Evolutionary conservation across 2,888 invertebrate genomes (phyloP).

Genomic region (Bimastos eiseni): DNA sequence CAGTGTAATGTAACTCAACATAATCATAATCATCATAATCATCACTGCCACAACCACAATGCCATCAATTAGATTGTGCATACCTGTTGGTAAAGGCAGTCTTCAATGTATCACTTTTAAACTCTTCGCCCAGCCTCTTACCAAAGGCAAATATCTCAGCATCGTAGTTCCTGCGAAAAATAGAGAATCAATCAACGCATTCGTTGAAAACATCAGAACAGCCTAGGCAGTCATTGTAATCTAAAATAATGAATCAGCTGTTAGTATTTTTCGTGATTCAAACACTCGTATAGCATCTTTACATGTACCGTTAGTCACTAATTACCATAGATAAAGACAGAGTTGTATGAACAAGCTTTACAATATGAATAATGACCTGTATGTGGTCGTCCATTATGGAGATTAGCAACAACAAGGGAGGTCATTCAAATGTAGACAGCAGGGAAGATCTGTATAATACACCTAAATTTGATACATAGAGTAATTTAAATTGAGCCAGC

Average conservation of each 20-base stretch:
- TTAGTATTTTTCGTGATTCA: too few relatives aligned
- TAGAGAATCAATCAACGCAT: not conserved
- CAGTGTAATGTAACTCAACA: too few relatives aligned
- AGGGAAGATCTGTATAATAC: too few relatives aligned
- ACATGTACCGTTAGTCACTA: not conserved
- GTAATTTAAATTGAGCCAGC: too few relatives aligned
- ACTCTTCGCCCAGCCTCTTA: slow-evolving; percentile 80
- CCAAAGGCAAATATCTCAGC: slow-evolving; percentile 87
- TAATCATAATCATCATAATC: not conserved
- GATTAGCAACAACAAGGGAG: too few relatives aligned
- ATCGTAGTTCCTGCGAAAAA: slow-evolving; percentile 74
- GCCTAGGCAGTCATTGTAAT: not conserved
- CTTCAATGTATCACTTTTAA: slow-evolving; percentile 72
- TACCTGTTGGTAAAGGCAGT: slow-evolving; percentile 78
- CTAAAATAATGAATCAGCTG: not conserved
- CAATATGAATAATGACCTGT: too few relatives aligned
- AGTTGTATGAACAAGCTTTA: too few relatives aligned
- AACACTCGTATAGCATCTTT: not conserved
- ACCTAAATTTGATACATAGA: too few relatives aligned
- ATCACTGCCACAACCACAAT: not conserved
- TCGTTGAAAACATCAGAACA: not conserved
- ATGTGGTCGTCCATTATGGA: too few relatives aligned
- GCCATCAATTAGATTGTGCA: not conserved
- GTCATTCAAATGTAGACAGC: too few relatives aligned
- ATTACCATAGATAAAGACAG: too few relatives aligned